Conservation (phyloP, 2,113 vertebrate species). For the Vulpes vulpes region DNA sequence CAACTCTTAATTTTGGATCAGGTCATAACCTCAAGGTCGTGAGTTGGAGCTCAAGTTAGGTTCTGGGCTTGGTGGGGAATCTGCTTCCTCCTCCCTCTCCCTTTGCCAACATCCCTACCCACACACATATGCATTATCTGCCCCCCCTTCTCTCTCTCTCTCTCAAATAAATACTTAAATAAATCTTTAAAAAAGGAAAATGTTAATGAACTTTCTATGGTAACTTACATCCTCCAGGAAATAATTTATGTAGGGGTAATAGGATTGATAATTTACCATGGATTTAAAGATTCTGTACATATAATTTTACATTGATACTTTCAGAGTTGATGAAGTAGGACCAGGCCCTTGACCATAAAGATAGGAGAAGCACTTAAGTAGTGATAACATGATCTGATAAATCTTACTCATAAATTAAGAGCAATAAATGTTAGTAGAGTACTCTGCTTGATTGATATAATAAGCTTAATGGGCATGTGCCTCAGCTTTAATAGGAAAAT, state of each 20-base stretch:
- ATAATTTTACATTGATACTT: not conserved
- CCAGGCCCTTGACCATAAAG: not conserved
- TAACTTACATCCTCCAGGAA: not conserved
- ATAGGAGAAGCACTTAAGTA: not conserved
- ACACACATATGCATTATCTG: no score
- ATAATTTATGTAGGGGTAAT: not conserved
- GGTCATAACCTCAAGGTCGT: not conserved
- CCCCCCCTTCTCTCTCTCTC: not conserved
- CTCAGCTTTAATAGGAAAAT: not conserved
- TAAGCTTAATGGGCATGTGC: not conserved
- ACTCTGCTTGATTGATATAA: not conserved
- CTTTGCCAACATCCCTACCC: not conserved
- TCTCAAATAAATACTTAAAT: not conserved
- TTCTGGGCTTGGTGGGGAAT: not conserved
- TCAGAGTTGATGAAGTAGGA: not conserved
- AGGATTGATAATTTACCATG: not conserved
- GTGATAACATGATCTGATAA: not conserved
- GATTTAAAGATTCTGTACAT: constrained; percentile 3
- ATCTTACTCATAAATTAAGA: constrained; percentile 26
- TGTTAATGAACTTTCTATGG: not conserved
- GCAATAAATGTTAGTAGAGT: not conserved
- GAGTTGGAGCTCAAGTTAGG: not conserved
- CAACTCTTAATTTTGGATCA: not conserved
- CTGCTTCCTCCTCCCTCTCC: not conserved
- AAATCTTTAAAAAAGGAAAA: not conserved